A percentile compares a stretch with the other conserved stretches of the same genome.
Evolutionary conservation across 1,140 invertebrate genomes (phyloP).

Genomic region (Diabrotica undecimpunctata): DNA sequence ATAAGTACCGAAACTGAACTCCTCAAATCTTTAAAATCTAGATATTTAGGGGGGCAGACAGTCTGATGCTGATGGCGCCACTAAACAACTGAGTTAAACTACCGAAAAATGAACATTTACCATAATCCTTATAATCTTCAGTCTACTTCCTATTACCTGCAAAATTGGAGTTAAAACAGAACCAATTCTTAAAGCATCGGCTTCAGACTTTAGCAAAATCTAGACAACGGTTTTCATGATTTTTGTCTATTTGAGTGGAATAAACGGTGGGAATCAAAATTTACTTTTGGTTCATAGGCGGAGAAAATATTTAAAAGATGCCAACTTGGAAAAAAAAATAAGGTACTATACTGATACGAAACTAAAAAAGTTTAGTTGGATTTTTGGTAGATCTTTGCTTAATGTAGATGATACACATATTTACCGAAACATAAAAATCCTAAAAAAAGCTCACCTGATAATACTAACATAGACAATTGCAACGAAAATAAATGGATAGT

Average conservation of each 20-base stretch:
- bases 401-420: no score
- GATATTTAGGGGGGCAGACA: conserved; percentile 8
- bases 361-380: no score
- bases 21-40: background rate
- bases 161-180: conserved; percentile 15
- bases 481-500: no score
- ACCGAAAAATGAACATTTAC: conserved; percentile 17
- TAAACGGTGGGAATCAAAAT: conserved; percentile 18
- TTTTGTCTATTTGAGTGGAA: conserved; percentile 10
- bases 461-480: no score
- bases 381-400: no score
- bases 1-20: no score
- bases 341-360: no score
- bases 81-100: conserved; percentile 3
- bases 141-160: conserved; percentile 13
- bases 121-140: conserved; percentile 17
- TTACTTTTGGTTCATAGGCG: background rate
- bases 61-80: conserved; percentile 14
- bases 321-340: no score
- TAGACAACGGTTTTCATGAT: conserved; percentile 3
- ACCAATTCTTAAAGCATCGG: background rate
- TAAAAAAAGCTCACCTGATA: no score
- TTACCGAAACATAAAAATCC: no score
- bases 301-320: no score
- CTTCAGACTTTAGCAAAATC: conserved; percentile 3